phyloP scores from a whole-genome alignment of 2,113 vertebrate genomes.

The Galeopterus variegatus region DNA sequence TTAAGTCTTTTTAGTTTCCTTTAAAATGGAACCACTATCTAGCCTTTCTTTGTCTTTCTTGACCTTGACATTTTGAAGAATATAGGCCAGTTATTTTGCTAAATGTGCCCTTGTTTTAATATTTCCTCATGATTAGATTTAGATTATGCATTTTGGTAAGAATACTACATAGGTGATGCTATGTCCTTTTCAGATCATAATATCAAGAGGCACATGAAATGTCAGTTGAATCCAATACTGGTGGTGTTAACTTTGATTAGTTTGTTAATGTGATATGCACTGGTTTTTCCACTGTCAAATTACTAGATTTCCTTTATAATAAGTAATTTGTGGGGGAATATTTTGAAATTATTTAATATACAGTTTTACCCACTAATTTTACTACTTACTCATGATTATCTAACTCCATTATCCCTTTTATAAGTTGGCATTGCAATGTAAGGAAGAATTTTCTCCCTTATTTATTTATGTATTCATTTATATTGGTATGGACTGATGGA shows the following conservation, averaged over 20 bases:
- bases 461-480: background rate
- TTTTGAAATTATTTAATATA: constrained; percentile 17
- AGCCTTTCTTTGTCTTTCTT: constrained; percentile 10
- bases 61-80: constrained; percentile 60
- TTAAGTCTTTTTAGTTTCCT: background rate
- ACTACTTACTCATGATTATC: background rate
- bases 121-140: background rate
- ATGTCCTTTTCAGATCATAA: background rate
- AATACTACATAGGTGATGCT: background rate
- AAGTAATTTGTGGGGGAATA: background rate
- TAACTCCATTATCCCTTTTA: background rate
- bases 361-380: constrained; percentile 41
- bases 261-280: background rate
- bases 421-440: background rate
- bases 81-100: constrained; percentile 28
- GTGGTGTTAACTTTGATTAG: background rate
- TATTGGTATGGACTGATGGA: background rate
- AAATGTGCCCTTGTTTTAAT: background rate
- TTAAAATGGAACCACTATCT: constrained; percentile 33
- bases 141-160: background rate
- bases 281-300: constrained; percentile 25
- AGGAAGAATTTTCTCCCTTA: constrained; percentile 8
- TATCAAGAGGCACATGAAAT: background rate
- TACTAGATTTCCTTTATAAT: background rate
- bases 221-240: background rate